Evolutionary conservation across 2,888 invertebrate species (phyloP).

Genomic region (Melanostoma scalare): DNA sequence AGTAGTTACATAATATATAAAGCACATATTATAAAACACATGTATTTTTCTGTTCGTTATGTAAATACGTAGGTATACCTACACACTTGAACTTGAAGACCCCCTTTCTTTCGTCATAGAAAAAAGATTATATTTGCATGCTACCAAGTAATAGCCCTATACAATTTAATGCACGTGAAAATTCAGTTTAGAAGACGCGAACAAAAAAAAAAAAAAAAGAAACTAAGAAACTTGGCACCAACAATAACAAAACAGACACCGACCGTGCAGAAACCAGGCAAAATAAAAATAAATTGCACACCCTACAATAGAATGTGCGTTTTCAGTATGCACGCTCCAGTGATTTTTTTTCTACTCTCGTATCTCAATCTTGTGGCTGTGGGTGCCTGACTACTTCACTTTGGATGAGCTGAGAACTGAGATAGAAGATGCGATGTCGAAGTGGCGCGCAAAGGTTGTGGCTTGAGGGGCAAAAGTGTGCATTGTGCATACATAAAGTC

Average conservation of each 20-base stretch:
- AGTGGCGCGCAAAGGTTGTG: not conserved
- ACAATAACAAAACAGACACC: not conserved
- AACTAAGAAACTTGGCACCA: slow-evolving; percentile 42
- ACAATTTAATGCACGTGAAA: slow-evolving; percentile 44
- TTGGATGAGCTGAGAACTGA: slow-evolving; percentile 9
- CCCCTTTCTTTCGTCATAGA: slow-evolving; percentile 13
- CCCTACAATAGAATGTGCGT: slow-evolving; percentile 50
- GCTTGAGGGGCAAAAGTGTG: slow-evolving; percentile 14
- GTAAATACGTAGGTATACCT: not conserved
- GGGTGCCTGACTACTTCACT: not conserved
- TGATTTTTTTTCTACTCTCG: slow-evolving; percentile 22
- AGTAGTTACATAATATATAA: not conserved
- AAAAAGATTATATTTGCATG: not conserved
- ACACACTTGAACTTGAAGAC: slow-evolving; percentile 23
- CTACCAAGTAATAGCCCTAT: not conserved
- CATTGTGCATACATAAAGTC: slow-evolving; percentile 1
- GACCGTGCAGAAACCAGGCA: not conserved
- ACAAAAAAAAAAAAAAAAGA: not conserved
- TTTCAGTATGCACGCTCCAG: slow-evolving; percentile 50
- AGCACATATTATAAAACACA: not conserved
- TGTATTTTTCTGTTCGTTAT: slow-evolving; percentile 1
- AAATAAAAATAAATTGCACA: slow-evolving; percentile 13
- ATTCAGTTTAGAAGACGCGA: not conserved
- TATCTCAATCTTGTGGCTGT: slow-evolving; percentile 25
- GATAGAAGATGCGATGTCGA: not conserved